These are phyloP conservation scores for Eilema depressum DNA, from an alignment of 2,888 invertebrate species.

Conservation along the genomic window DNA sequence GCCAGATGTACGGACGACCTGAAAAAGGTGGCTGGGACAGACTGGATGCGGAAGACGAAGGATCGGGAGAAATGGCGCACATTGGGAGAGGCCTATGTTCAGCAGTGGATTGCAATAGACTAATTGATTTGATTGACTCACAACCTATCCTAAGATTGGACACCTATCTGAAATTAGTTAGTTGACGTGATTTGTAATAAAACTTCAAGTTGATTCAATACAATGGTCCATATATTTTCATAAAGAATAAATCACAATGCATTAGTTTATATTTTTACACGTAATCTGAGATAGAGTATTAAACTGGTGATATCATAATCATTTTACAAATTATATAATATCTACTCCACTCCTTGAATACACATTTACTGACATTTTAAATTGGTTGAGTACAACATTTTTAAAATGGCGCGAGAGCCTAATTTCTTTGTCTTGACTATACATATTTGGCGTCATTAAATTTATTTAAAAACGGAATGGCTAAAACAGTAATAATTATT, in stretches of 20 bases:
- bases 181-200: constrained; percentile 41
- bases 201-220: constrained; percentile 64
- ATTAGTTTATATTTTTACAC: constrained; percentile 74
- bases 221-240: constrained; percentile 85
- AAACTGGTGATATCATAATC: constrained; percentile 55
- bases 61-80: too few species aligned
- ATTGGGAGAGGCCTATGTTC: too few species aligned
- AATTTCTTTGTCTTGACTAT: constrained; percentile 19
- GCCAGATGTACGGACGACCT: too few species aligned
- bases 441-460: constrained; percentile 44
- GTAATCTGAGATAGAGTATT: constrained; percentile 74
- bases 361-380: constrained; percentile 40
- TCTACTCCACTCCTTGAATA: constrained; percentile 5
- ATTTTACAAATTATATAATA: constrained; percentile 15
- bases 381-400: constrained; percentile 52
- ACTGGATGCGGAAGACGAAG: too few species aligned
- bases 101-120: too few species aligned
- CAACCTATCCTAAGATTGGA: too few species aligned
- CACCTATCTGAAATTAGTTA: too few species aligned
- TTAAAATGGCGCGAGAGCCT: constrained; percentile 22
- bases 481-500: constrained; percentile 18
- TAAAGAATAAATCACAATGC: constrained; percentile 84
- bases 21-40: too few species aligned
- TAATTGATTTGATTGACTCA: too few species aligned
- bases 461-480: constrained; percentile 40